phyloP scores from a whole-genome alignment of 2,888 invertebrate species.

The Graphium colonna region DNA sequence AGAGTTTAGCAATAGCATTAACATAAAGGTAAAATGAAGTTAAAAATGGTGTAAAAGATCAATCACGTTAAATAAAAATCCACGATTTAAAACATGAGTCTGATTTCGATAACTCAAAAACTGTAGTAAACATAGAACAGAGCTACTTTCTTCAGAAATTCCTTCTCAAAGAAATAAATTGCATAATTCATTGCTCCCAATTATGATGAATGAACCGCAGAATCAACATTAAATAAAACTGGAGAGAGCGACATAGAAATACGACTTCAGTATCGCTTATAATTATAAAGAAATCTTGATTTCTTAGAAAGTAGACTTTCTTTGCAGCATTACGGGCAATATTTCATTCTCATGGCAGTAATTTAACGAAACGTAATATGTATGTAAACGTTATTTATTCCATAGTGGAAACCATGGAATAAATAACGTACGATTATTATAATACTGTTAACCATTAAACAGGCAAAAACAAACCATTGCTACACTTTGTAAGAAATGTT shows the following conservation, averaged over 20 bases:
- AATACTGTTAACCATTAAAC: no score
- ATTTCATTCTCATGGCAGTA: neutral
- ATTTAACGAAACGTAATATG: neutral
- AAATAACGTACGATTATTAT: no score
- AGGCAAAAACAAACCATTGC: no score
- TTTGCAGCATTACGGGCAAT: conserved; percentile 7
- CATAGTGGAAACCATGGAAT: neutral
- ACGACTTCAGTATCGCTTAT: neutral
- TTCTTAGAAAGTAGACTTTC: conserved; percentile 24
- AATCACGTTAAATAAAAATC: no score
- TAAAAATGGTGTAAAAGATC: no score
- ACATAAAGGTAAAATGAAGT: no score
- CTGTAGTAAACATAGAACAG: neutral
- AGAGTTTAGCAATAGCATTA: no score
- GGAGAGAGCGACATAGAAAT: neutral
- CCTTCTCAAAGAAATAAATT: neutral
- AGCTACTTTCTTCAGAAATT: neutral
- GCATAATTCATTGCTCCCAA: neutral
- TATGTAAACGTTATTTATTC: neutral
- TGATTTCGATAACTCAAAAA: neutral
- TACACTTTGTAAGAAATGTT: no score
- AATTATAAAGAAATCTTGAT: neutral
- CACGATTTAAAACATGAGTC: no score
- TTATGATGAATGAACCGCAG: neutral
- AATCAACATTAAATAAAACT: neutral